These are phyloP conservation scores for Lasius fuliginosus DNA, from an alignment of 2,888 invertebrate species.

Conservation along the genomic window DNA sequence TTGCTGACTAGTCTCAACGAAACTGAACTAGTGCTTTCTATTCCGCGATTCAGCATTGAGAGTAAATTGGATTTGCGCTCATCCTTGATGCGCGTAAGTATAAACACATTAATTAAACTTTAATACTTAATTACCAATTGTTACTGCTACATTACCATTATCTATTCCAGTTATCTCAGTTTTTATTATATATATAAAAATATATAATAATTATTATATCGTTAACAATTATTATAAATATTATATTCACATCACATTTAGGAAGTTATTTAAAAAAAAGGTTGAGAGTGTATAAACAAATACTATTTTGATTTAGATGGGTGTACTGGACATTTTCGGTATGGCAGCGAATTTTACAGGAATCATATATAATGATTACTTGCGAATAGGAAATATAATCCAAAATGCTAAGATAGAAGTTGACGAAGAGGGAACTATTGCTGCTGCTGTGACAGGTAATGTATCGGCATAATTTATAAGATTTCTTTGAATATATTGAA, in stretches of 20 bases:
- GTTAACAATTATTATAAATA: neutral
- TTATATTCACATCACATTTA: neutral
- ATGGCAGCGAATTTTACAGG: conserved; percentile 88
- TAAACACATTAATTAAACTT: neutral
- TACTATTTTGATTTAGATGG: conserved; percentile 87
- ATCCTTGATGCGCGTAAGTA: conserved; percentile 87
- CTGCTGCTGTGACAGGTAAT: conserved; percentile 88
- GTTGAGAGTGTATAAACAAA: neutral
- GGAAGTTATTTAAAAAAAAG: conserved; percentile 21
- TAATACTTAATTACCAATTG: neutral
- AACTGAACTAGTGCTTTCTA: conserved; percentile 87
- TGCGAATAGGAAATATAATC: conserved; percentile 88
- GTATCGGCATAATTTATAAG: neutral
- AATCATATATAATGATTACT: conserved; percentile 86
- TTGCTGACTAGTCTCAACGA: conserved; percentile 86
- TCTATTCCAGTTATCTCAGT: neutral
- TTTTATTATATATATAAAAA: neutral
- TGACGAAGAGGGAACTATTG: conserved; percentile 90
- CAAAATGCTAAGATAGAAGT: conserved; percentile 90
- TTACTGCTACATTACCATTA: neutral
- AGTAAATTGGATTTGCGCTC: conserved; percentile 87
- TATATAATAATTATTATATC: conserved; percentile 10
- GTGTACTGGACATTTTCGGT: conserved; percentile 88
- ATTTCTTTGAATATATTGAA: neutral
- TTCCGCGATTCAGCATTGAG: conserved; percentile 89